These are phyloP conservation scores for Phania funesta DNA, from an alignment of 2,888 invertebrate species.

Conservation along the genomic window DNA sequence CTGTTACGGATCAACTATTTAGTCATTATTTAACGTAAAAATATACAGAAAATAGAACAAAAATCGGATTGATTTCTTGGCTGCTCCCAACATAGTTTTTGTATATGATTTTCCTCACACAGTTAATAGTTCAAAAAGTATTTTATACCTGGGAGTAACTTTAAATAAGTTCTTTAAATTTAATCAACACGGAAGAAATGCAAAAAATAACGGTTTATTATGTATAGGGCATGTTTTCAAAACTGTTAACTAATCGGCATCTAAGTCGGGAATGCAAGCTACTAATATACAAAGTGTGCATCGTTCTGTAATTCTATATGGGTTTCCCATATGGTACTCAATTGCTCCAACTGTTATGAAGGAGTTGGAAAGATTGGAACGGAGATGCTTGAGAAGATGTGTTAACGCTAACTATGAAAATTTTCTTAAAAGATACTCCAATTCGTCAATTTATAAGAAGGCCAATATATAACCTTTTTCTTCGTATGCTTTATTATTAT, in stretches of 20 bases:
- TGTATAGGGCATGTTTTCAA: too few relatives aligned
- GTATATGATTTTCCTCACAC: neutral
- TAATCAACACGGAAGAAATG: too few relatives aligned
- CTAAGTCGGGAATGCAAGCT: neutral
- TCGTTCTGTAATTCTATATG: neutral
- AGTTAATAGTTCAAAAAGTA: neutral
- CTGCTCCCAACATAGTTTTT: too few relatives aligned
- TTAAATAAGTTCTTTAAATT: too few relatives aligned
- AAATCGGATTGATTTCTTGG: too few relatives aligned
- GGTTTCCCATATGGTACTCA: neutral
- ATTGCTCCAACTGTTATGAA: neutral
- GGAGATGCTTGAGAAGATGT: neutral
- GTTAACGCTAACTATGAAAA: neutral
- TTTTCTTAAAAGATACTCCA: constrained; percentile 1
- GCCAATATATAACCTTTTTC: neutral
- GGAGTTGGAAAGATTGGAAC: constrained; percentile 3
- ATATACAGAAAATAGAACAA: too few relatives aligned
- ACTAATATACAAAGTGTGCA: constrained; percentile 2
- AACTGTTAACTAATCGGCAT: too few relatives aligned
- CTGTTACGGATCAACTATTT: too few relatives aligned
- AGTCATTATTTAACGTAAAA: too few relatives aligned
- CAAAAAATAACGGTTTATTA: too few relatives aligned
- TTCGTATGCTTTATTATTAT: neutral
- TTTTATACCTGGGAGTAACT: too few relatives aligned
- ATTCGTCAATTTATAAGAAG: neutral